These are phyloP conservation scores for Zele albiditarsus DNA, from an alignment of 2,888 invertebrate species.

Conservation along the genomic window DNA sequence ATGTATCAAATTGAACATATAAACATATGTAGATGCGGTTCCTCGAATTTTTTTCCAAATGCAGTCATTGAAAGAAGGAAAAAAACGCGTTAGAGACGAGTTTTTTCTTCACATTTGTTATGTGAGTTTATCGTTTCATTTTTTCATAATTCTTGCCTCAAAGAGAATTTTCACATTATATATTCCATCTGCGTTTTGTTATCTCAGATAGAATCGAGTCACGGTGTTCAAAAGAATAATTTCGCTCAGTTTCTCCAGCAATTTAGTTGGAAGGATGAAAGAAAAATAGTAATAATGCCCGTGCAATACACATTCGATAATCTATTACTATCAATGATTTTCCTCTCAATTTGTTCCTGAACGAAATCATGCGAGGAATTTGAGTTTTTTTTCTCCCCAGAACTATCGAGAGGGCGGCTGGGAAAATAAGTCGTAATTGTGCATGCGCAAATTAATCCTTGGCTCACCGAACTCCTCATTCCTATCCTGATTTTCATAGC, in stretches of 20 bases:
- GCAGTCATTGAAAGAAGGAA: too few relatives aligned
- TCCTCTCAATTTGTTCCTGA: background rate
- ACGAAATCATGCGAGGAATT: background rate
- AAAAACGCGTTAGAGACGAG: too few relatives aligned
- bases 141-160: too few relatives aligned
- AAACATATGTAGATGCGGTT: too few relatives aligned
- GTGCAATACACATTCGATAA: background rate
- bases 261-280: background rate
- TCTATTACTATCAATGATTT: background rate
- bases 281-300: background rate
- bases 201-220: constrained; percentile 14
- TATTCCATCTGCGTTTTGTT: too few relatives aligned
- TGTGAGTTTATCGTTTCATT: too few relatives aligned
- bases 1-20: too few relatives aligned
- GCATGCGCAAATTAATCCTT: constrained; percentile 13
- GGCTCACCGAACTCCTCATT: constrained; percentile 30
- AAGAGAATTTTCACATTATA: too few relatives aligned
- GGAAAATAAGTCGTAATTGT: background rate
- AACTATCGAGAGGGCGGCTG: background rate
- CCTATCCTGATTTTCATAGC: constrained; percentile 57
- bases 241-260: background rate
- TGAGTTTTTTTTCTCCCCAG: background rate
- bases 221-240: constrained; percentile 10
- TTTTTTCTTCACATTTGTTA: too few relatives aligned
- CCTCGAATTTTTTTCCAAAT: too few relatives aligned